phyloP scores from a whole-genome alignment of 2,797 vertebrate species.

The Enteromius treurensis region DNA sequence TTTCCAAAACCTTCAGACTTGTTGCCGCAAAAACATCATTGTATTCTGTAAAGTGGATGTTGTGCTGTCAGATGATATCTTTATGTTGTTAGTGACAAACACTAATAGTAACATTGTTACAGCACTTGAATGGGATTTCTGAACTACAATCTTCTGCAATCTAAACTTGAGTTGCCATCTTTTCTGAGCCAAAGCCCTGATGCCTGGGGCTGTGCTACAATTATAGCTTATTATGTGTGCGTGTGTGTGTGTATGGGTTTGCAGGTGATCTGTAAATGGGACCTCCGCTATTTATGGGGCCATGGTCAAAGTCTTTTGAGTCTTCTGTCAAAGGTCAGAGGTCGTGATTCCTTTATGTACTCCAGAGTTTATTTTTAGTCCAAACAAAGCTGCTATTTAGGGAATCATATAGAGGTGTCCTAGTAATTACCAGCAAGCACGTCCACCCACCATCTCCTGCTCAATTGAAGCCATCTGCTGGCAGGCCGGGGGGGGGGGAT shows the following conservation, averaged over 20 bases:
- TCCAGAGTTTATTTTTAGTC: slow-evolving; percentile 78
- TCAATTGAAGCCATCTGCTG: slow-evolving; percentile 81
- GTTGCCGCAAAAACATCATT: not conserved
- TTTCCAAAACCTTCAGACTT: not conserved
- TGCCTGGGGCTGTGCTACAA: slow-evolving; percentile 66
- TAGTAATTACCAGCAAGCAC: slow-evolving; percentile 75
- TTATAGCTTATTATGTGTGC: slow-evolving; percentile 70
- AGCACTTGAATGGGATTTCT: slow-evolving; percentile 26
- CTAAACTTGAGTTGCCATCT: slow-evolving; percentile 59
- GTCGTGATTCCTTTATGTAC: slow-evolving; percentile 65
- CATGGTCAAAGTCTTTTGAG: slow-evolving; percentile 59
- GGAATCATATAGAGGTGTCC: slow-evolving; percentile 74
- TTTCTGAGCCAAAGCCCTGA: slow-evolving; percentile 17
- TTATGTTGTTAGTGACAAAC: slow-evolving; percentile 8
- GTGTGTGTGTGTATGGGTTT: slow-evolving; percentile 7
- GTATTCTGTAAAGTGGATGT: not conserved
- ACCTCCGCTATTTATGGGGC: slow-evolving; percentile 68
- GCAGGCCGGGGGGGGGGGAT: slow-evolving; percentile 69
- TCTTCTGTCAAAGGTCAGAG: slow-evolving; percentile 64
- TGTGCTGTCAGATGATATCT: not conserved
- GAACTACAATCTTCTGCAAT: slow-evolving; percentile 67
- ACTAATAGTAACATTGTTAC: not conserved
- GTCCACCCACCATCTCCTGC: slow-evolving; percentile 73
- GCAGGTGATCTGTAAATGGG: slow-evolving; percentile 56
- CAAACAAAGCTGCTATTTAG: slow-evolving; percentile 79